Evolutionary conservation across 2,888 invertebrate species (phyloP), one percentile per base, ranked within the genome.

Genomic region (Schrankia costaestrigalis): DNA sequence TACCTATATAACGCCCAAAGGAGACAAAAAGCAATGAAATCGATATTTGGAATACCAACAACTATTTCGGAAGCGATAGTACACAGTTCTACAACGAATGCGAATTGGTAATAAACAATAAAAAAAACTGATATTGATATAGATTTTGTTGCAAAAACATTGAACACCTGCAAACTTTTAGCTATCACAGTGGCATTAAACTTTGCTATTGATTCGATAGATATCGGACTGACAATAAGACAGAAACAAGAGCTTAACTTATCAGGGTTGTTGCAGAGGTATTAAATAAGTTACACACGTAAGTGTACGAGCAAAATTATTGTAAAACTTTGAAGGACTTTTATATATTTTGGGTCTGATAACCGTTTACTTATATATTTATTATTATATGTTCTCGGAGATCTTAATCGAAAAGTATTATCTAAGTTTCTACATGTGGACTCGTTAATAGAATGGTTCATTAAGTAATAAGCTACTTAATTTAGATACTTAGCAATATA

Each of bases 131-230:
- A 42, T 46, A 56, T 59, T 49, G 56, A 54, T 50, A 51, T 46
- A 47, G 33, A 40, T 48, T 49, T 44, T 26, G 41, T 36, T 46
- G 54, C 47, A 63, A 63, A 60, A 59, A 62, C 17, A 31, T 9
- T 31, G 8, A 38, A 46, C 61, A 53, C 64, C 59, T 57, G 56
- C 54, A 61, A 55, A 56, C 31, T 61, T 48, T 40, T 48, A 44
- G 37, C 63, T 62, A 62, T 70, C 58, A 56, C 54, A 40, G 37
- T 50, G 63, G 47, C 57, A 47, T 54, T 67, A 64, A 69, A 61
- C 65, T 56, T 52, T 38, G 32, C 44, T 58, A 66, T 66, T 59
- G 58, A 58, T 61, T 61, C 52, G 46, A 54, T 48, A 61, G 65
- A 65, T 67, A 71, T 52, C 50, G 39, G 27, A 40, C 48, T 36